These are phyloP conservation scores for Drosophila pseudoobscura DNA, from an alignment of 1,140 invertebrate species.

Conservation along the genomic window DNA sequence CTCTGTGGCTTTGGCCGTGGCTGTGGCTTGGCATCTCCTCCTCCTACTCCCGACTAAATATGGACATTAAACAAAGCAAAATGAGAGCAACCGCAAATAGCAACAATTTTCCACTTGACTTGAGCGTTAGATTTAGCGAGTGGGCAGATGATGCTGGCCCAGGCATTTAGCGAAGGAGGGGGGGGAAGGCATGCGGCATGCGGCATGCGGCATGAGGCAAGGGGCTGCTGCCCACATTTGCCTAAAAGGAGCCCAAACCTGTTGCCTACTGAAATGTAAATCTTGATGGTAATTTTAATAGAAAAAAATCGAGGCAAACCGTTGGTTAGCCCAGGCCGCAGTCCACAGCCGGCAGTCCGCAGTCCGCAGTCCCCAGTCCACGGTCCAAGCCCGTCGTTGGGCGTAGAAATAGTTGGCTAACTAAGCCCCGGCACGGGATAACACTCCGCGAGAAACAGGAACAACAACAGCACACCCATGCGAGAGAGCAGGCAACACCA, in stretches of 20 bases:
- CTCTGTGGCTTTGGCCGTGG: constrained; percentile 2
- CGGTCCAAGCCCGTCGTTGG: constrained; percentile 52
- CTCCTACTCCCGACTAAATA: constrained; percentile 53
- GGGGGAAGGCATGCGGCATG: neutral
- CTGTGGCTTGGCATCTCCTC: neutral
- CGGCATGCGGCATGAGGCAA: neutral
- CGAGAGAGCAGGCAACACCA: constrained; percentile 65
- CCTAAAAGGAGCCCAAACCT: constrained; percentile 75
- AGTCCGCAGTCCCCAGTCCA: too few relatives aligned
- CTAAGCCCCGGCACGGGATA: constrained; percentile 76
- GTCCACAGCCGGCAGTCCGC: too few relatives aligned
- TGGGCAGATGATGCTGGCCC: constrained; percentile 57
- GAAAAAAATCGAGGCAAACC: constrained; percentile 73
- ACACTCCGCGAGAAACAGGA: constrained; percentile 57
- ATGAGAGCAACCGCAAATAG: constrained; percentile 73
- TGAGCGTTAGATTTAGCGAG: constrained; percentile 56
- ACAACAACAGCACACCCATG: constrained; percentile 62
- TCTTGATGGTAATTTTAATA: constrained; percentile 83
- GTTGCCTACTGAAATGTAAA: constrained; percentile 82
- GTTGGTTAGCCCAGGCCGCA: constrained; percentile 58
- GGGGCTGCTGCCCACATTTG: constrained; percentile 66
- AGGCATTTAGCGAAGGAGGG: constrained; percentile 48
- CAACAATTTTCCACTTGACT: constrained; percentile 82
- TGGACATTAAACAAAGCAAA: constrained; percentile 74
- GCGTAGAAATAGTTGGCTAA: constrained; percentile 74